Percentiles rank a stretch among this genome's conserved stretches.
Evolutionary conservation across 64 coral and sea anemone genomes (phyloP).

Genomic region (Trachythela sp.): DNA sequence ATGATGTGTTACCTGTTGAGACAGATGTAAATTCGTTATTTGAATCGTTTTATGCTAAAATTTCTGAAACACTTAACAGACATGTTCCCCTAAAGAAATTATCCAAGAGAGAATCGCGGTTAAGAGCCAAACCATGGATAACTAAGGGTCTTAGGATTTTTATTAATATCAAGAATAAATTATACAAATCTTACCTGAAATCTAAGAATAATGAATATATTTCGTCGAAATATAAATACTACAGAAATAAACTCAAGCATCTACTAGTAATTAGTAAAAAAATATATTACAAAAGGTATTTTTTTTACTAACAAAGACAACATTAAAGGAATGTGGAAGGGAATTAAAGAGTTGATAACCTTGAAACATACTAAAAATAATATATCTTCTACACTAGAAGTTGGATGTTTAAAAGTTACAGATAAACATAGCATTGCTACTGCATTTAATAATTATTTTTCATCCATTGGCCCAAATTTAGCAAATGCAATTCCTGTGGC

Average conservation of each 20-base stretch:
- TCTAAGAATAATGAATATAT: neutral
- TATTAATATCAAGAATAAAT: neutral
- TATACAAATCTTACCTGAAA: neutral
- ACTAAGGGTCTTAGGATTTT: neutral
- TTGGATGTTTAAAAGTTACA: neutral
- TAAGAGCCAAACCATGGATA: neutral
- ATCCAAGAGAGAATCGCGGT: neutral
- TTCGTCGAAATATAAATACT: constrained; percentile 5
- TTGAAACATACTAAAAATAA: neutral
- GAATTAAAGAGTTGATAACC: constrained; percentile 19
- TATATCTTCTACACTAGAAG: neutral
- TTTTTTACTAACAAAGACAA: neutral
- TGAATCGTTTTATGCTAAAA: neutral
- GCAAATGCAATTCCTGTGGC: neutral
- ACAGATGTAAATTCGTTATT: neutral
- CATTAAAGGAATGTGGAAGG: constrained; percentile 28
- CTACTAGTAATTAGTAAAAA: constrained; percentile 6
- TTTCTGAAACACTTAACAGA: neutral
- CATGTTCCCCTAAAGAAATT: neutral
- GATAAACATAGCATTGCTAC: neutral
- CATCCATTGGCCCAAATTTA: neutral
- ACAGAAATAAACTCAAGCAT: constrained; percentile 29
- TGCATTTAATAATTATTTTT: neutral
- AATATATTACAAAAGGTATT: constrained; percentile 7
- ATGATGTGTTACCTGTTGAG: neutral